Evolutionary conservation across 2,113 vertebrate species (phyloP), one percentile per base, ranked within the genome.

Genomic region (Alethe diademata): DNA sequence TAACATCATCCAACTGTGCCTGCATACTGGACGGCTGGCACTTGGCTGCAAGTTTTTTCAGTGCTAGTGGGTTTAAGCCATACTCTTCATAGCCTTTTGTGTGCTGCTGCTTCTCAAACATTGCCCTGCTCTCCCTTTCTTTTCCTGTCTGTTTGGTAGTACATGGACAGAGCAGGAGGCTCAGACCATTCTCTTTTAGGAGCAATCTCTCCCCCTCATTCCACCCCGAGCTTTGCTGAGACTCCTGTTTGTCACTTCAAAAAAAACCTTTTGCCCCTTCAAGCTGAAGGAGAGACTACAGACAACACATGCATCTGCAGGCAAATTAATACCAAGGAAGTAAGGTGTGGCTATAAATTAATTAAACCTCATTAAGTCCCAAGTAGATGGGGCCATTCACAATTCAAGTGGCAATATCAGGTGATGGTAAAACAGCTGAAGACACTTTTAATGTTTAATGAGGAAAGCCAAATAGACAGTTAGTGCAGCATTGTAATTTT

Each of bases 331-430:
- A 84, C 48, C 24, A 36, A 20, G 31, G 12, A 78, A 91, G n/a
- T 22, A 91, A 96, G 94, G 93, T 62, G 78, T 71, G 83, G 58
- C 66, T 91, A 50, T 87, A 87, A 95, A 73, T 92, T 87, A 89
- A 86, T 95, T 57, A 92, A 90, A 89, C 62, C 65, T 87, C 81
- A 47, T 95, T 90, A 94, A 90, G 24, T 19, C 29, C 31, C 57
- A 76, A 76, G 91, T 78, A 94, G 87, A 81, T 79, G 47, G 42
- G 57, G 20, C 71, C 81, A 51, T 70, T 90, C 58, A 31, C 80
- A 79, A 70, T 79, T 70, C 45, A 76, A 82, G 78, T 79, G 62
- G 70, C 24, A 36, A 35, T 62, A 74, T 69, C 57, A 51, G 38
- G 66, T 92, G 87, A 90, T 54, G 58, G 45, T 70, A 62, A 96